These are phyloP conservation scores for Trichosurus vulpecula DNA, from an alignment of 2,797 vertebrate genomes.

Conservation along the genomic window DNA sequence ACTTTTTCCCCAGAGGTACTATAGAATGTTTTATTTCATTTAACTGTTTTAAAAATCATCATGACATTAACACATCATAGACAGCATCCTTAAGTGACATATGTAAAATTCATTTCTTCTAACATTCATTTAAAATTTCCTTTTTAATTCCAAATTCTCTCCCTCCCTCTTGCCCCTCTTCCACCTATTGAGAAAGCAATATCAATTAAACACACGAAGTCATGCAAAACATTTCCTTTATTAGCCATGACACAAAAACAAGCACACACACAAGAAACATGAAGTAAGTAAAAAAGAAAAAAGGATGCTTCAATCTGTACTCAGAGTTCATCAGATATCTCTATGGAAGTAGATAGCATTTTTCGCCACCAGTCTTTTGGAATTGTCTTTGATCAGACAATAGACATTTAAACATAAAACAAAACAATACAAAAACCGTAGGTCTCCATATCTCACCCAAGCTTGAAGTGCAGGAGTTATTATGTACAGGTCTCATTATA, in stretches of 20 bases:
- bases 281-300: not conserved
- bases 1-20: constrained; percentile 67
- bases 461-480: not conserved
- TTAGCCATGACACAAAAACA: not conserved
- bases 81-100: not conserved
- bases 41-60: too few relatives aligned
- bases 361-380: not conserved
- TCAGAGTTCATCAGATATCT: not conserved
- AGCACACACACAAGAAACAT: too few relatives aligned
- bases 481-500: not conserved
- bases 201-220: too few relatives aligned
- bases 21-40: constrained; percentile 69
- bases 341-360: not conserved
- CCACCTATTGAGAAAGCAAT: too few relatives aligned
- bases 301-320: not conserved
- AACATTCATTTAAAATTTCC: too few relatives aligned
- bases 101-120: too few relatives aligned
- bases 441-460: not conserved
- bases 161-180: too few relatives aligned
- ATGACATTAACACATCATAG: not conserved
- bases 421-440: not conserved
- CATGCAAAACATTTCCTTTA: not conserved
- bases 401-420: not conserved
- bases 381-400: not conserved
- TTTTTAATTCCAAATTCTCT: too few relatives aligned